Evolutionary conservation across 2,113 vertebrate species (phyloP).

Genomic region (Cettia cetti): DNA sequence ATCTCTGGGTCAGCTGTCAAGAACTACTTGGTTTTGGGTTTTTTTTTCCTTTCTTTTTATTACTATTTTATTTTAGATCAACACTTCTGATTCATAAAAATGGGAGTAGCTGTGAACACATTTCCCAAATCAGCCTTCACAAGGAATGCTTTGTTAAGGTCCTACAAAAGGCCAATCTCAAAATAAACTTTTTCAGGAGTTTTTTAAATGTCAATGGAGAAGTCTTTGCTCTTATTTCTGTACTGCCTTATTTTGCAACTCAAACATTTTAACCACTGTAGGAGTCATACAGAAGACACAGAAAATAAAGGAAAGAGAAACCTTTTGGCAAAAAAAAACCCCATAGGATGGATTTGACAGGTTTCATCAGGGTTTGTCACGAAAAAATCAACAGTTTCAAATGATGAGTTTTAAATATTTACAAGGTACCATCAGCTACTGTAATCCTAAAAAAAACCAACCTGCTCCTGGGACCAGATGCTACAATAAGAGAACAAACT

Average conservation of each 20-base stretch:
- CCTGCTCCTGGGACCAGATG: not conserved
- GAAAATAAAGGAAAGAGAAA: not conserved
- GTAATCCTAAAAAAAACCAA: not conserved
- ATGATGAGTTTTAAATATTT: not conserved
- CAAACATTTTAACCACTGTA: not conserved
- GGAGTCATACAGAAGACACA: not conserved
- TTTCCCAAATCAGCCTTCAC: not conserved
- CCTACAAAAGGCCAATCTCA: conserved; percentile 22
- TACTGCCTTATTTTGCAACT: not conserved
- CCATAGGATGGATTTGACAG: not conserved
- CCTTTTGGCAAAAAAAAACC: not conserved
- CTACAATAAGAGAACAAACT: not conserved
- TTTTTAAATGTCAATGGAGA: not conserved
- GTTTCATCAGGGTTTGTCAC: not conserved
- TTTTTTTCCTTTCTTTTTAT: not conserved
- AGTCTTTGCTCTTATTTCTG: not conserved
- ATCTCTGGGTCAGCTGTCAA: not conserved
- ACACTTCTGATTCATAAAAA: conserved; percentile 21
- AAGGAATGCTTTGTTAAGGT: not conserved
- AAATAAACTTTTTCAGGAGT: conserved; percentile 18
- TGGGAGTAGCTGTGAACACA: not conserved
- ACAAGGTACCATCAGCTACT: not conserved
- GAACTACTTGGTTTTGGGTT: not conserved
- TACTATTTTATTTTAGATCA: conserved; percentile 9
- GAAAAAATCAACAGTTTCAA: not conserved